phyloP scores from a whole-genome alignment of 2,888 invertebrate genomes.

The Chrysolina haemoptera region DNA sequence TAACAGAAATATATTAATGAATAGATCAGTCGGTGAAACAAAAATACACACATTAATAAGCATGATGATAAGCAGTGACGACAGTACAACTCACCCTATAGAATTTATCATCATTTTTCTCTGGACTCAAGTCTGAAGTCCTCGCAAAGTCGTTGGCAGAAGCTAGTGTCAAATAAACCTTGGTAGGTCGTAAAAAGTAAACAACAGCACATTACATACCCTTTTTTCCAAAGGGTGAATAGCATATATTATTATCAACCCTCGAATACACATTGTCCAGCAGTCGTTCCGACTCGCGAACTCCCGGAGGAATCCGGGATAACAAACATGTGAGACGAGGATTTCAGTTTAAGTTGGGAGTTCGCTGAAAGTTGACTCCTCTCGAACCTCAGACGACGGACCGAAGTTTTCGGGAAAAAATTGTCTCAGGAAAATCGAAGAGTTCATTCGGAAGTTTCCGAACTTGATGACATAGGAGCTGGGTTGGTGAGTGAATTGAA shows the following conservation, averaged over 20 bases:
- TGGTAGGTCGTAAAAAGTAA: too few relatives aligned
- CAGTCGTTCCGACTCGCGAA: slow-evolving; percentile 35
- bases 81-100: too few relatives aligned
- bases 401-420: slow-evolving; percentile 27
- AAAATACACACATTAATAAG: too few relatives aligned
- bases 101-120: too few relatives aligned
- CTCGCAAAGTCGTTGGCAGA: too few relatives aligned
- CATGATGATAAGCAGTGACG: too few relatives aligned
- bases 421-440: neutral
- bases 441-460: slow-evolving; percentile 7
- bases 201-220: neutral
- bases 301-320: slow-evolving; percentile 46
- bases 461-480: neutral
- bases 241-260: neutral
- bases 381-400: slow-evolving; percentile 25
- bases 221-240: neutral
- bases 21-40: too few relatives aligned
- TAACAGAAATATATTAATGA: too few relatives aligned
- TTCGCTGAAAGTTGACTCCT: slow-evolving; percentile 39
- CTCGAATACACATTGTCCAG: neutral
- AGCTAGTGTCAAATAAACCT: too few relatives aligned
- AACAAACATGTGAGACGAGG: slow-evolving; percentile 41
- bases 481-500: slow-evolving; percentile 1
- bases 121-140: too few relatives aligned
- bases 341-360: slow-evolving; percentile 45